phyloP scores from a whole-genome alignment of 2,888 invertebrate species.

The Drosophila suboccidentalis region DNA sequence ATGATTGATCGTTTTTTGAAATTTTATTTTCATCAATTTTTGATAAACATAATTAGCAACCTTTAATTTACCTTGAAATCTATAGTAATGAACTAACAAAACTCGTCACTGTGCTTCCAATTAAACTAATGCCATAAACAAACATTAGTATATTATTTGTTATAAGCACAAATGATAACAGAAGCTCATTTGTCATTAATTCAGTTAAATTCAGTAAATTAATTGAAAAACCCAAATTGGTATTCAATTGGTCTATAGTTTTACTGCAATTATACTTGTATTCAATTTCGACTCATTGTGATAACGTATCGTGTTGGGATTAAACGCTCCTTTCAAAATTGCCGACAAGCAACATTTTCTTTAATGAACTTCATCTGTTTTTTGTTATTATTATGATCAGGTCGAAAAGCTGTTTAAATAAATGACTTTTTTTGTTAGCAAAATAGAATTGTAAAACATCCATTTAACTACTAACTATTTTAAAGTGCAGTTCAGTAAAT shows the following conservation, averaged over 20 bases:
- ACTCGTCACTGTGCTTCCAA: not conserved
- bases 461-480: conserved; percentile 1
- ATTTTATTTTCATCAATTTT: conserved; percentile 15
- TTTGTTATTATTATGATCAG: conserved; percentile 15
- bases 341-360: conserved; percentile 36
- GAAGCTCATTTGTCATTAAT: conserved; percentile 44
- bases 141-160: conserved; percentile 27
- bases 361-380: conserved; percentile 27
- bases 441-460: conserved; percentile 1
- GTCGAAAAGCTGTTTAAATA: conserved; percentile 54
- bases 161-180: conserved; percentile 30
- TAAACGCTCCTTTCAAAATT: conserved; percentile 21
- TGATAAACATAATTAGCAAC: conserved; percentile 12
- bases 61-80: not conserved
- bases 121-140: conserved; percentile 19
- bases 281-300: not conserved
- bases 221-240: conserved; percentile 55
- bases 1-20: conserved; percentile 45
- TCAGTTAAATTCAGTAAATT: conserved; percentile 13
- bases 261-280: conserved; percentile 9
- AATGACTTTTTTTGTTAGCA: conserved; percentile 13
- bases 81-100: not conserved
- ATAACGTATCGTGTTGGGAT: conserved; percentile 24
- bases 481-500: conserved; percentile 1
- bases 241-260: conserved; percentile 45